Evolutionary conservation across 2,888 invertebrate species (phyloP), one percentile per base, ranked within the genome.

Genomic region (Sclerodermus sp.): DNA sequence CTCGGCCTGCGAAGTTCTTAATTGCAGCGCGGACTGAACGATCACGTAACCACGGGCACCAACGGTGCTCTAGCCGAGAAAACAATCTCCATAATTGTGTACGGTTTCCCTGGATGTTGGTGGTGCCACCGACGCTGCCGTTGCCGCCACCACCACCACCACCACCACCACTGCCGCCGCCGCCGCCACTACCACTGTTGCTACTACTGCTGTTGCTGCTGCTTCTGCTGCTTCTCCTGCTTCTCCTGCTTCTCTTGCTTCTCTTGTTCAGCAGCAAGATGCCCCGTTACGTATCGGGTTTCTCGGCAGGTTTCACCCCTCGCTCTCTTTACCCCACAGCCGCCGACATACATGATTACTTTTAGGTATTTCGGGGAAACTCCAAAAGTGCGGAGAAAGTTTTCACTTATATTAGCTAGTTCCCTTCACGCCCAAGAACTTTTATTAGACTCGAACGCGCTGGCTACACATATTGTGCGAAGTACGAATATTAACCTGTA

Each of bases 291-390:
- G 53, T 62, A 59, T 59, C 52, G 55, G 59, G 58, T 53, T 64
- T 67, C 62, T 36, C 38, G 32, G 23, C 3, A 23, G n/a, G n/a
- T n/a, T 15, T 41, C 18, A 2, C 16, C 40, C 8, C 13, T 10
- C 29, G 12, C 29, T 10, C 29, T 14, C 23, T 14, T 14, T 14
- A 29, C 39, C 30, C 40, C 31, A 14, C 34, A 43, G 10, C 43
- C 15, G 10, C 43, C 34, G 43, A 23, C 32, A 37, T 43, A 36
- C 57, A 45, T 55, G 60, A 69, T 68, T 66, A 66, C 61, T 62
- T 62, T 47, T 51, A 54, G 56, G 55, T 64, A 66, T 65, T 65
- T 62, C 51, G 45, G 18, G 34, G 59, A 59, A 66, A 65, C 70
- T 65, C 60, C 53, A 59, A 66, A 62, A 58, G 57, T 56, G 55